These are phyloP conservation scores for Torymus aiolomorphi DNA, from an alignment of 2,888 invertebrate species.

Conservation along the genomic window DNA sequence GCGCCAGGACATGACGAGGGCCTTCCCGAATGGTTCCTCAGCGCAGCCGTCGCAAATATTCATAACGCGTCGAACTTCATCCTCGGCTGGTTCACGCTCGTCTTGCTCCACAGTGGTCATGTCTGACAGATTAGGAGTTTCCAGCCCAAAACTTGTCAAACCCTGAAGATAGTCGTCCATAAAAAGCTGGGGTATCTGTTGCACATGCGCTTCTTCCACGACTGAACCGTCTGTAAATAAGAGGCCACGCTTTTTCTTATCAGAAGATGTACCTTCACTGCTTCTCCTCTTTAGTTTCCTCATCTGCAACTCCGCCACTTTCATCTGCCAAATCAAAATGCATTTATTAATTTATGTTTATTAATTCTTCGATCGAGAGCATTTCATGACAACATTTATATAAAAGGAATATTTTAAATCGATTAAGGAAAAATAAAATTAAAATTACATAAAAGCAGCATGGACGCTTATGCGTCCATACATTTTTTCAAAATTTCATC, in stretches of 20 bases:
- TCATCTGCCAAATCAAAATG: too few relatives aligned
- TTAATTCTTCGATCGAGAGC: too few relatives aligned
- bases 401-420: too few relatives aligned
- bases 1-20: constrained; percentile 87
- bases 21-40: constrained; percentile 87
- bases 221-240: constrained; percentile 82
- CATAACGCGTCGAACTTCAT: constrained; percentile 88
- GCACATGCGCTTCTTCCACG: constrained; percentile 78
- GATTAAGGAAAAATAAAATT: too few relatives aligned
- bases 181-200: constrained; percentile 71
- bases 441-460: too few relatives aligned
- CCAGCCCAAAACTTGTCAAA: constrained; percentile 83
- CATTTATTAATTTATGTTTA: too few relatives aligned
- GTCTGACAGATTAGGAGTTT: too few relatives aligned
- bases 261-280: constrained; percentile 51
- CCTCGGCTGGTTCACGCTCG: constrained; percentile 89
- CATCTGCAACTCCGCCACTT: background rate
- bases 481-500: too few relatives aligned
- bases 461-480: too few relatives aligned
- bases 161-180: constrained; percentile 79
- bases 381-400: too few relatives aligned
- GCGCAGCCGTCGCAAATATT: constrained; percentile 86
- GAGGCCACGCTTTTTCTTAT: constrained; percentile 81
- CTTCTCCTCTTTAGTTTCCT: constrained; percentile 10
- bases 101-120: too few relatives aligned